A percentile compares a stretch with the other conserved stretches of the same genome.
phyloP scores from a whole-genome alignment of 92 coral and sea anemone genomes.

The Montipora capitata region DNA sequence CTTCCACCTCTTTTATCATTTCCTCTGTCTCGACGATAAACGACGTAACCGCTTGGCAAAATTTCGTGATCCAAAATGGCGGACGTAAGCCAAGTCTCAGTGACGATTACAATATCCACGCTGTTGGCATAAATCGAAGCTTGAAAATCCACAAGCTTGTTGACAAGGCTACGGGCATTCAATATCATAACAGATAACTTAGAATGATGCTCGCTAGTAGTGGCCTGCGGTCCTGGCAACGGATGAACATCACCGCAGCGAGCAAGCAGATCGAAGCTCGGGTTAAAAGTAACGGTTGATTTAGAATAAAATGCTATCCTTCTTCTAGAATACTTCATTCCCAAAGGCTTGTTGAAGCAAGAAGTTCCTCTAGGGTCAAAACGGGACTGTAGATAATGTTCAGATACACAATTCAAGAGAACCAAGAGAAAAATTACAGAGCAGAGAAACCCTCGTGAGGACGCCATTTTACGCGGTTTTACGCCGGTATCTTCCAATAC shows the following conservation, averaged over 20 bases:
- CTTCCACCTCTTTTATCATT: conserved; percentile 64
- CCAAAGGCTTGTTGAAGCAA: neutral
- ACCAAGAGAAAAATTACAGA: too few species aligned
- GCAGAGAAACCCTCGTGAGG: too few species aligned
- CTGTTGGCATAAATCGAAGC: conserved; percentile 40
- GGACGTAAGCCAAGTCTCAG: conserved; percentile 32
- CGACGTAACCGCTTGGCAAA: conserved; percentile 35
- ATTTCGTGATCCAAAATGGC: conserved; percentile 42
- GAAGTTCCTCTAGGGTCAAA: neutral
- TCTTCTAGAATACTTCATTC: neutral
- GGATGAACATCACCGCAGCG: conserved; percentile 50
- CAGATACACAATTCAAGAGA: too few species aligned
- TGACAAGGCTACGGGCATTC: conserved; percentile 49
- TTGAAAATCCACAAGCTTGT: conserved; percentile 44
- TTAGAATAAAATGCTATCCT: conserved; percentile 10
- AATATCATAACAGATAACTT: conserved; percentile 2
- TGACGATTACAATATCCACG: conserved; percentile 29
- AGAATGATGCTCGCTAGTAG: neutral
- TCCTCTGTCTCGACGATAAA: conserved; percentile 51
- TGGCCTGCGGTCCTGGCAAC: conserved; percentile 36
- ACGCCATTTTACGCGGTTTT: too few species aligned
- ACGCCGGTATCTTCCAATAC: too few species aligned
- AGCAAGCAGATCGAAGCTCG: conserved; percentile 29
- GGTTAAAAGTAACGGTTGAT: conserved; percentile 38
- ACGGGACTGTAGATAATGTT: too few species aligned